Evolutionary conservation across 2,888 invertebrate genomes (phyloP).

Genomic region (Volucella bombylans): DNA sequence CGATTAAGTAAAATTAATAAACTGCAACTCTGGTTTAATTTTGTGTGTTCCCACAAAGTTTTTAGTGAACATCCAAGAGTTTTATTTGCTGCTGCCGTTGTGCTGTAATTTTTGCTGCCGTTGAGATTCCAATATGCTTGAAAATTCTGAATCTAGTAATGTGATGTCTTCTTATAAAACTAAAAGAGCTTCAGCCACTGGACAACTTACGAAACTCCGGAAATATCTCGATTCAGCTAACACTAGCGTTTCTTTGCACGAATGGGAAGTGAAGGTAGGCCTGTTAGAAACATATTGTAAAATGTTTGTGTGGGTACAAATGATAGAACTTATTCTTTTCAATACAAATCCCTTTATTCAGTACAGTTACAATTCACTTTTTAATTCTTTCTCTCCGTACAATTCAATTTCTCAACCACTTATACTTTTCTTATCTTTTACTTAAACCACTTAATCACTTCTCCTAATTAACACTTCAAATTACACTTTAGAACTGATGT

Average conservation of each 20-base stretch:
- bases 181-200: slow-evolving; percentile 9
- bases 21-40: neutral
- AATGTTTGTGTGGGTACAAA: no score
- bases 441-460: no score
- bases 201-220: slow-evolving; percentile 8
- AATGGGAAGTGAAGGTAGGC: slow-evolving; percentile 3
- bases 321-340: no score
- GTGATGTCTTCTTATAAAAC: neutral
- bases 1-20: slow-evolving; percentile 4
- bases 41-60: neutral
- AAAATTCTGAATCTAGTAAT: neutral
- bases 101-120: no score
- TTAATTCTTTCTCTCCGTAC: no score
- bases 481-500: no score
- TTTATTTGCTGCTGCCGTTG: no score
- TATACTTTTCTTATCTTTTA: no score
- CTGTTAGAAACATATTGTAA: slow-evolving; percentile 6
- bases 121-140: neutral
- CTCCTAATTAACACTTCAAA: no score
- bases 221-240: slow-evolving; percentile 6
- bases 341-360: no score
- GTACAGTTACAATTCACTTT: no score
- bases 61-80: neutral
- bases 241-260: neutral
- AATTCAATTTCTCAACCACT: no score